Percentiles rank a stretch among this genome's conserved stretches.
phyloP scores from a whole-genome alignment of 2,113 vertebrate genomes.

The Sisor rabdophorus region DNA sequence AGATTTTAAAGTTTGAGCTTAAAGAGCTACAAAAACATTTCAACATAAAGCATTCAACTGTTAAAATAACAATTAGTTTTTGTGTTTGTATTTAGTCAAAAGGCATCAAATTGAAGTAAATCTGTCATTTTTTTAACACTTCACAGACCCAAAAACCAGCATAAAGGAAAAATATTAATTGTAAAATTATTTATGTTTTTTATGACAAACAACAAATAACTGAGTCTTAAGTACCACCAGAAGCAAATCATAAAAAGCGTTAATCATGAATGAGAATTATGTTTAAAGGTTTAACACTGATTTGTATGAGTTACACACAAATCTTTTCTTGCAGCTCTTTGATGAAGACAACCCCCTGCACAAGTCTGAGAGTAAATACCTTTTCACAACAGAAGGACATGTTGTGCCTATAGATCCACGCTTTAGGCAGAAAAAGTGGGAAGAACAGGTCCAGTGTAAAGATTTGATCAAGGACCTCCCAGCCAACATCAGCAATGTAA shows the following conservation, averaged over 20 bases:
- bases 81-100: background rate
- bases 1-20: background rate
- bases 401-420: slow-evolving; percentile 86
- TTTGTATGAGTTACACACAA: background rate
- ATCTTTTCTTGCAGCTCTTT: slow-evolving; percentile 74
- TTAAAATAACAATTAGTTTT: background rate
- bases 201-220: no score
- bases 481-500: slow-evolving; percentile 86
- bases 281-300: background rate
- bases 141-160: background rate
- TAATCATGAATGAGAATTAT: background rate
- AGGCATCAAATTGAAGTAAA: background rate
- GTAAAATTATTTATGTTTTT: no score
- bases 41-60: background rate
- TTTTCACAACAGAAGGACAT: slow-evolving; percentile 97
- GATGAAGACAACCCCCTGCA: slow-evolving; percentile 97
- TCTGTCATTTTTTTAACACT: background rate
- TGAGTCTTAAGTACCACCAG: no score
- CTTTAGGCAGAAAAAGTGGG: slow-evolving; percentile 84
- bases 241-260: no score
- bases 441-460: slow-evolving; percentile 71
- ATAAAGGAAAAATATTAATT: no score
- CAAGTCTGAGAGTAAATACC: slow-evolving; percentile 84
- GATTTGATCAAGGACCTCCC: slow-evolving; percentile 50
- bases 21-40: background rate